These are phyloP conservation scores for Lasioglossum lativentre DNA, from an alignment of 2,888 invertebrate genomes.

Conservation along the genomic window DNA sequence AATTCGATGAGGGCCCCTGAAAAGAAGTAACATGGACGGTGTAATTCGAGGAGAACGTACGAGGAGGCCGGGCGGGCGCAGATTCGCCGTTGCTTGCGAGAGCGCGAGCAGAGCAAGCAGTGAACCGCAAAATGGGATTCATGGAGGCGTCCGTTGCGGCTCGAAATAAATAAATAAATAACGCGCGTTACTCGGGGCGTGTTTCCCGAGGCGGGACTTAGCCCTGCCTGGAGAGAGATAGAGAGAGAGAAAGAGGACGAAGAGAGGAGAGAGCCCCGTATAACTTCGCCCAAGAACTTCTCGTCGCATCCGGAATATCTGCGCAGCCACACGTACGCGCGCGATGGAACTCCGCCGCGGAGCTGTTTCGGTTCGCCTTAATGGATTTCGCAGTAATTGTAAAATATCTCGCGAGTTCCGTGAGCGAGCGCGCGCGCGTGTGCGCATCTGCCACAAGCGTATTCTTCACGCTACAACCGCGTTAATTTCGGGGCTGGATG, in stretches of 20 bases:
- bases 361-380: conserved; percentile 77
- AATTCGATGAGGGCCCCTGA: neutral
- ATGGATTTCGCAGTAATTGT: conserved; percentile 83
- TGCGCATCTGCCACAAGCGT: conserved; percentile 67
- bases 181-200: conserved; percentile 61
- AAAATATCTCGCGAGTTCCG: conserved; percentile 80
- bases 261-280: conserved; percentile 59
- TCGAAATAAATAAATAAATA: conserved; percentile 68
- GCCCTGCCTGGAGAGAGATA: conserved; percentile 11
- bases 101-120: conserved; percentile 1
- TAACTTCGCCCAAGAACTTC: conserved; percentile 69
- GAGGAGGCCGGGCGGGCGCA: neutral
- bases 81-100: neutral
- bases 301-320: conserved; percentile 69
- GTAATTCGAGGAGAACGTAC: conserved; percentile 8
- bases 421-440: conserved; percentile 39
- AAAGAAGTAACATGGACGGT: neutral
- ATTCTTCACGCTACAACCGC: conserved; percentile 56
- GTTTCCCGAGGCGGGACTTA: conserved; percentile 64
- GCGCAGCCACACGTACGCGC: conserved; percentile 56
- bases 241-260: neutral
- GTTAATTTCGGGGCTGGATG: conserved; percentile 58
- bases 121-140: conserved; percentile 40
- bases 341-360: conserved; percentile 27
- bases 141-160: conserved; percentile 36